These are phyloP conservation scores for Stenurella melanura DNA, from an alignment of 2,888 invertebrate species.

Conservation along the genomic window DNA sequence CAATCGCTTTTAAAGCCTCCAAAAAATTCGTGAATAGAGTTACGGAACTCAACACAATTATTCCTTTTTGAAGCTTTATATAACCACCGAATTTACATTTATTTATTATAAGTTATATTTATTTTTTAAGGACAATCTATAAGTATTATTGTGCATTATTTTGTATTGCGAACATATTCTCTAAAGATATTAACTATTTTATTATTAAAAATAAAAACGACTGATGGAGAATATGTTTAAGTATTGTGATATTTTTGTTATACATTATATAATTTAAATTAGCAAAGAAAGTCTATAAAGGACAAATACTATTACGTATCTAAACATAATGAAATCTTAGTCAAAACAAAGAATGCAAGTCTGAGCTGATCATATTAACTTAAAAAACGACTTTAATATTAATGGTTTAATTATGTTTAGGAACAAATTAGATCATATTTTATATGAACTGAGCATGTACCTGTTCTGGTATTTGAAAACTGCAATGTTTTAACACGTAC, in stretches of 20 bases:
- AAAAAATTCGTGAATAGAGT: neutral
- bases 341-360: neutral
- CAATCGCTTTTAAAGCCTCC: neutral
- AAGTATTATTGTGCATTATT: constrained; percentile 35
- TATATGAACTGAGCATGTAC: neutral
- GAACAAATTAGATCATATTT: constrained; percentile 14
- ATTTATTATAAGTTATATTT: constrained; percentile 22
- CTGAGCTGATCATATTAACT: neutral
- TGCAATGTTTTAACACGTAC: neutral
- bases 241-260: constrained; percentile 53
- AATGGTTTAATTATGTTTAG: constrained; percentile 5
- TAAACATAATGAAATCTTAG: constrained; percentile 12
- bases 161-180: constrained; percentile 44
- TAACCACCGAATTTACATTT: neutral
- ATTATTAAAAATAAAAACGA: constrained; percentile 46
- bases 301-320: constrained; percentile 14
- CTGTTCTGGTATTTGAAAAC: neutral
- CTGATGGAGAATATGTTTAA: constrained; percentile 52
- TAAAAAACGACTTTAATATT: neutral
- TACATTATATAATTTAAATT: constrained; percentile 42
- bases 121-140: constrained; percentile 14
- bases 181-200: constrained; percentile 45
- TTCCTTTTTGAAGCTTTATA: constrained; percentile 9
- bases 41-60: neutral
- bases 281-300: constrained; percentile 26